Evolutionary conservation across 2,888 invertebrate genomes (phyloP).

Genomic region (Dusona sp.): DNA sequence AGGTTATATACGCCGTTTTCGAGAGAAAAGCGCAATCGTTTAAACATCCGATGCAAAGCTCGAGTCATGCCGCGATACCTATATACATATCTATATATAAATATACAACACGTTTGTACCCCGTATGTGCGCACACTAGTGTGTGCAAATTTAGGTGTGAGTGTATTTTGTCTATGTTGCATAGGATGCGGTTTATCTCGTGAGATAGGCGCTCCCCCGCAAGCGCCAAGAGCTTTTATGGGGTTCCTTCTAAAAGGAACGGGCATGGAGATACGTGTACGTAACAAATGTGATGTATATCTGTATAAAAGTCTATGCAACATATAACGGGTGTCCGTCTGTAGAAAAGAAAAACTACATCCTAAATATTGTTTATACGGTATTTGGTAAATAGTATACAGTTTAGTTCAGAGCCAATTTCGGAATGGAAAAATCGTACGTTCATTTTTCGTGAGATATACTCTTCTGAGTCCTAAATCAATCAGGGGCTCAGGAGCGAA

Average conservation of each 20-base stretch:
- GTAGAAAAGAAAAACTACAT: not conserved
- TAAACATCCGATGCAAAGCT: conserved; percentile 58
- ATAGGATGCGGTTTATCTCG: conserved; percentile 57
- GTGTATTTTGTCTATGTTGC: conserved; percentile 41
- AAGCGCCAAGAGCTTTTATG: conserved; percentile 64
- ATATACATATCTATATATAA: no score
- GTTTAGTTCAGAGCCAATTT: not conserved
- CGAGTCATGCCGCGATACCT: conserved; percentile 45
- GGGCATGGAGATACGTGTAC: conserved; percentile 54
- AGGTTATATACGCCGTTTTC: not conserved
- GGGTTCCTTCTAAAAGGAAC: conserved; percentile 56
- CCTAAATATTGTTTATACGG: not conserved
- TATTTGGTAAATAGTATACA: not conserved
- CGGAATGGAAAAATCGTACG: no score
- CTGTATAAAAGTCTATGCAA: not conserved
- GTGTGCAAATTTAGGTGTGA: not conserved
- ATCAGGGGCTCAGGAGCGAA: not conserved
- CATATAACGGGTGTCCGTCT: not conserved
- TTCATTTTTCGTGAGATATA: no score
- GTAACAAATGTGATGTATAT: conserved; percentile 23
- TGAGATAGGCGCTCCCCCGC: conserved; percentile 55
- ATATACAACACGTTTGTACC: not conserved
- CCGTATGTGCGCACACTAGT: not conserved
- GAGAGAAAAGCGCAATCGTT: conserved; percentile 55
- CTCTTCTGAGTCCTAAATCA: no score